Evolutionary conservation across 1,140 invertebrate genomes (phyloP), one percentile per base, ranked within the genome.

Genomic region (Habropoda laboriosa): DNA sequence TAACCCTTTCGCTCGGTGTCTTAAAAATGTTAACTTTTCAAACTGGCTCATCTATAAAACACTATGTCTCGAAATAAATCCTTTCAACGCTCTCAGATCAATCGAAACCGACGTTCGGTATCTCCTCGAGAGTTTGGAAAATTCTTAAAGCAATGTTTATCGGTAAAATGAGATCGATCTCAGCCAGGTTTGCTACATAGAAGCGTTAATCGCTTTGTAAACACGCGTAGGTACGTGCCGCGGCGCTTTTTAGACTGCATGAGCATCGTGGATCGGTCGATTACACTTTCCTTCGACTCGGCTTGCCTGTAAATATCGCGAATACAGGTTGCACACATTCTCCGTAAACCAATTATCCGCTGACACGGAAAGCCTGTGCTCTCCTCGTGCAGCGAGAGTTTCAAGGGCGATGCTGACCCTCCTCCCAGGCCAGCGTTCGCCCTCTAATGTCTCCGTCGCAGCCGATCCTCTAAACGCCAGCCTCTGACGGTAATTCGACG

Each of bases 231-330:
- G 47, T 18, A 49, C 53, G n/a, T 5, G 30, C 60, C 60, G 60
- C 27, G 12, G 49, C 27, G 38, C 38, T 70, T 70, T 77, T 70
- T 45, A 70, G 73, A 77, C 57, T 70, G 73, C 81, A 75, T n/a
- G 66, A 85, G 78, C 83, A 85, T 85, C 83, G n/a, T n/a, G 77
- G 42, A 85, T 85, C 71, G 84, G 84, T 86, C 84, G 84, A 86
- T 85, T 85, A 79, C 84, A 79, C 80, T 82, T 82, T 79, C 75
- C 74, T 74, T 63, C 57, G 63, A 18, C n/a, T n/a, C 53, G 61
- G 49, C 53, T 80, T 45, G 66, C 64, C 66, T 82, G 80, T 58
- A 85, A 60, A 55, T 85, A 79, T 71, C 84, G 63, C 67, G 63
- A n/a, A 58, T 51, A 71, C 58, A 68, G 68, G 70, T 47, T 74